Conservation (phyloP, 2,113 vertebrate species). For the Tyto alba region DNA sequence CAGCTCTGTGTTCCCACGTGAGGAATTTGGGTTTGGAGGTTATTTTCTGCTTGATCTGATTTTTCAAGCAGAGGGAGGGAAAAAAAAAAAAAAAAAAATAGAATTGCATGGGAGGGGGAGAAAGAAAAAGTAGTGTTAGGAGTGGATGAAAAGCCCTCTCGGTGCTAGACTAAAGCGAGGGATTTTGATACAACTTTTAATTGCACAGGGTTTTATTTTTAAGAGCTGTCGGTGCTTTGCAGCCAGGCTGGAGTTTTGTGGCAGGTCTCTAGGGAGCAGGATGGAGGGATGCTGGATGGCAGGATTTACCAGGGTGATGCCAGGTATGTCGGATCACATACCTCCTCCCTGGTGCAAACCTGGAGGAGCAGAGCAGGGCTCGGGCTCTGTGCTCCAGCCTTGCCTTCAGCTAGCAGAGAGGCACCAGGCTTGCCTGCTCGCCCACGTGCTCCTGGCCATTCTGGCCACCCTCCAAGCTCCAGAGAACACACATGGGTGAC, state of each 20-base stretch:
- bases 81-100: not conserved
- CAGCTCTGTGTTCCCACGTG: not conserved
- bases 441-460: not conserved
- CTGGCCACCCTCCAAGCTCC: not conserved
- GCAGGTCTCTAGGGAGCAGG: not conserved
- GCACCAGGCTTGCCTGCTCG: not conserved
- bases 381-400: not conserved
- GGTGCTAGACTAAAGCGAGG: not conserved
- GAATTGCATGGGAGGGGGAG: not conserved
- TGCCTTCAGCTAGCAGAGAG: not conserved
- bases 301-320: not conserved
- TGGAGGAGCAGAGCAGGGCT: not conserved
- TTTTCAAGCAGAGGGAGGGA: not conserved
- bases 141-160: not conserved
- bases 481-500: not conserved
- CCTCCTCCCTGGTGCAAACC: not conserved
- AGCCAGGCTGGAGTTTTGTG: not conserved
- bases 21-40: not conserved
- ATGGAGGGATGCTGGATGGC: not conserved
- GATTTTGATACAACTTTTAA: not conserved
- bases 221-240: not conserved
- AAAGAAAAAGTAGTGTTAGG: not conserved
- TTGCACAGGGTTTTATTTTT: not conserved
- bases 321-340: accelerated
- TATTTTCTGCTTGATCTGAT: not conserved